These are phyloP conservation scores for Toxotes jaculatrix DNA, from an alignment of 2,113 vertebrate genomes.

Conservation along the genomic window DNA sequence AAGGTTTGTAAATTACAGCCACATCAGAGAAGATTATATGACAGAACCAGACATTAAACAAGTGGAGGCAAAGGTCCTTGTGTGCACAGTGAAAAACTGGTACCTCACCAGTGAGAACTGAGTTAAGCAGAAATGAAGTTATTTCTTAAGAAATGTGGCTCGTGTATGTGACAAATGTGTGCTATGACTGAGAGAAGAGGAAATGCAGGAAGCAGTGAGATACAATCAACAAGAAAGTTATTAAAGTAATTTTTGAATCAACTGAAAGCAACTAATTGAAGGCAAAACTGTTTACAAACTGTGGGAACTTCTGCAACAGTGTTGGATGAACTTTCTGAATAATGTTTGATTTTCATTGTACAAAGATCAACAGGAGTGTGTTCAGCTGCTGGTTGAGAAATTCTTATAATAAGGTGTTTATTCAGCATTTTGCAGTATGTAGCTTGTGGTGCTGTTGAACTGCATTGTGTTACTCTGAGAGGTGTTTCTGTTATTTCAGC, in stretches of 20 bases:
- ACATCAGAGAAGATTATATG: too few relatives aligned
- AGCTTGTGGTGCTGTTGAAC: too few relatives aligned
- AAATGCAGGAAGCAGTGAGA: neutral
- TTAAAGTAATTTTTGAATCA: neutral
- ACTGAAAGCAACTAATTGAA: neutral
- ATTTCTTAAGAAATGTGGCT: neutral
- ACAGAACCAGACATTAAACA: neutral
- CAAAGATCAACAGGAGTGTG: too few relatives aligned
- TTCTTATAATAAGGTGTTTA: too few relatives aligned
- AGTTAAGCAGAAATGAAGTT: neutral
- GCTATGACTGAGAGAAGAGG: neutral
- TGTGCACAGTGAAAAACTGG: neutral
- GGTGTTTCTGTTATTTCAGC: neutral
- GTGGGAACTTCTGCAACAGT: neutral
- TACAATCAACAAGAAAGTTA: neutral
- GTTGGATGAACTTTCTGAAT: too few relatives aligned
- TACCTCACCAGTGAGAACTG: neutral
- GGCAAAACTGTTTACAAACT: neutral
- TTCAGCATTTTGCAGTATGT: too few relatives aligned
- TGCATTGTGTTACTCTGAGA: neutral
- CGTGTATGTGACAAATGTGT: neutral
- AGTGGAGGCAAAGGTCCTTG: neutral
- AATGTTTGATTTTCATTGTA: too few relatives aligned
- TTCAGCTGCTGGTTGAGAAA: too few relatives aligned
- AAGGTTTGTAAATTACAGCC: neutral